Percentiles rank a stretch among this genome's conserved stretches.
phyloP scores from a whole-genome alignment of 2,113 vertebrate genomes.

The Gambusia holbrooki region DNA sequence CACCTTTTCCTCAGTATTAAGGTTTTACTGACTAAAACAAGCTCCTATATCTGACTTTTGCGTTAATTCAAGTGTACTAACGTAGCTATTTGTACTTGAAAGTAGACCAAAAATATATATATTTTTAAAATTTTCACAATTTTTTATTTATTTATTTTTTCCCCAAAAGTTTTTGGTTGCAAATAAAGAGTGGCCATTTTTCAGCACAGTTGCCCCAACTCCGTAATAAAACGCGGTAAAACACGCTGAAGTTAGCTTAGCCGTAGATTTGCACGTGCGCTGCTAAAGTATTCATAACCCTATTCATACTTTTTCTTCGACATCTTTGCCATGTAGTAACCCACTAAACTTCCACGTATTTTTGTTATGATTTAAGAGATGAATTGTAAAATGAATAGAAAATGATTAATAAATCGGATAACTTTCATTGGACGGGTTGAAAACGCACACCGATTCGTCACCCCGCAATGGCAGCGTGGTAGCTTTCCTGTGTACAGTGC shows the following conservation, averaged over 20 bases:
- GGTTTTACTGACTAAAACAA: too few species aligned
- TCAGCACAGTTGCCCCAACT: background rate
- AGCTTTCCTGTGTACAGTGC: background rate
- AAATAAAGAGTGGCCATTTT: background rate
- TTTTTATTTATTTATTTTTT: too few species aligned
- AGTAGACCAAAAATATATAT: too few species aligned
- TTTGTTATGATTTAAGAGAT: background rate
- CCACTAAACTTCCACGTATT: background rate
- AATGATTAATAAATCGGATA: background rate
- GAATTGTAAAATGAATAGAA: rapidly evolving
- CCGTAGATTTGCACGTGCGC: background rate
- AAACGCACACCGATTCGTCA: background rate
- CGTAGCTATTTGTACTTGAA: too few species aligned
- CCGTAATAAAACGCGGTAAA: background rate
- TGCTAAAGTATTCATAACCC: too few species aligned
- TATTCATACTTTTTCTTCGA: background rate
- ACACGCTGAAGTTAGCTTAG: too few species aligned
- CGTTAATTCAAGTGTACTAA: too few species aligned
- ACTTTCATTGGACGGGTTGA: background rate
- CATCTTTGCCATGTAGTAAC: too few species aligned
- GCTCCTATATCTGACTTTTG: too few species aligned
- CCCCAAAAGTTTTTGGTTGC: background rate
- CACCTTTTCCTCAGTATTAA: too few species aligned
- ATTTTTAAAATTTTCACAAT: too few species aligned
- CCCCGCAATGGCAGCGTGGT: background rate